Evolutionary conservation across 2,797 vertebrate species (phyloP).

Genomic region (Spinibarbus caldwelli): DNA sequence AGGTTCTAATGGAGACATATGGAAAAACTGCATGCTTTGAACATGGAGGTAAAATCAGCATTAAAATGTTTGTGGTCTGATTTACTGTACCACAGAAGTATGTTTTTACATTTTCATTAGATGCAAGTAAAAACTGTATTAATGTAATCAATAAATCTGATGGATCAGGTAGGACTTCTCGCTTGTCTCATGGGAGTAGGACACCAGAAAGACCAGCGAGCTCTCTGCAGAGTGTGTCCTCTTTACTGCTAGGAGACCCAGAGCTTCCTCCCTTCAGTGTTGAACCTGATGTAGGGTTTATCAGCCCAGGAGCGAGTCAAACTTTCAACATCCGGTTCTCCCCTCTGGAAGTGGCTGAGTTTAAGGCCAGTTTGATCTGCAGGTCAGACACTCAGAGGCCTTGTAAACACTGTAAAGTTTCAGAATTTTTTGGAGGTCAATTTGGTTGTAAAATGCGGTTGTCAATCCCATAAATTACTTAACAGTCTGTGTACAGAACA

Average conservation of each 20-base stretch:
- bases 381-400: conserved; percentile 71
- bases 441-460: no score
- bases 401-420: no score
- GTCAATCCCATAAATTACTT: no score
- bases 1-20: conserved; percentile 65
- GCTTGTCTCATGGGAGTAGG: conserved; percentile 56
- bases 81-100: background rate
- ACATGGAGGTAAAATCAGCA: conserved; percentile 63
- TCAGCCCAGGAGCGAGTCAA: conserved; percentile 74
- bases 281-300: conserved; percentile 77
- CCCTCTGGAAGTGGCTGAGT: conserved; percentile 78
- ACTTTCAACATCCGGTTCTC: conserved; percentile 81
- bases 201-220: conserved; percentile 53
- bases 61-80: conserved; percentile 18
- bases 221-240: conserved; percentile 59
- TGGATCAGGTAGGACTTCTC: conserved; percentile 49
- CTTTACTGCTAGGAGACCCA: conserved; percentile 51
- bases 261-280: conserved; percentile 72
- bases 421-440: no score
- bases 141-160: background rate
- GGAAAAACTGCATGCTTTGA: conserved; percentile 54
- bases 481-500: no score
- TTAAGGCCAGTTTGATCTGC: conserved; percentile 83
- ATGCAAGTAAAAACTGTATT: background rate
- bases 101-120: background rate